These are phyloP conservation scores for Tetramorium parvispinum DNA, from an alignment of 1,140 invertebrate genomes.

Conservation along the genomic window DNA sequence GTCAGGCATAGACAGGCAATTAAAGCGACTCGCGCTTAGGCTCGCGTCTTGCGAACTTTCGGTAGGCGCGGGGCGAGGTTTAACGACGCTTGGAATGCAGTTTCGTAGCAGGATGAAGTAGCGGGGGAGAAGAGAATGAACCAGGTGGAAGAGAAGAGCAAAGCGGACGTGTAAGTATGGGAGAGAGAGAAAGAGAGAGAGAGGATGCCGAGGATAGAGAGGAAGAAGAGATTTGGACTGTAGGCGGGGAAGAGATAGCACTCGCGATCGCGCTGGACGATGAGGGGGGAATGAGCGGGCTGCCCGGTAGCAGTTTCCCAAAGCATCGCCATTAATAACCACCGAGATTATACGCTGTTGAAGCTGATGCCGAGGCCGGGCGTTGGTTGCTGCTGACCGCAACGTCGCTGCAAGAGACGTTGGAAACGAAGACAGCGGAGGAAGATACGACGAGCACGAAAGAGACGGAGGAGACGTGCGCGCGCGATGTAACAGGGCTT, in stretches of 20 bases:
- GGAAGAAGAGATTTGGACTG: conserved; percentile 45
- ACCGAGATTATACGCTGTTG: conserved; percentile 84
- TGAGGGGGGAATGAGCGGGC: conserved; percentile 67
- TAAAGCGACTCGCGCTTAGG: conserved; percentile 68
- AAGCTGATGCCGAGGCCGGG: conserved; percentile 47
- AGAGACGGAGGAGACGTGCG: conserved; percentile 25
- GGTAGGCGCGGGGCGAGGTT: conserved; percentile 65
- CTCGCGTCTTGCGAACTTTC: conserved; percentile 67
- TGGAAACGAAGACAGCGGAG: conserved; percentile 70
- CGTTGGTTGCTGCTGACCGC: conserved; percentile 62
- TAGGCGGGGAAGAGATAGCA: conserved; percentile 51
- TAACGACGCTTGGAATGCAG: conserved; percentile 79
- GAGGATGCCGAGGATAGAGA: conserved; percentile 46
- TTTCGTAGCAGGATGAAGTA: conserved; percentile 73
- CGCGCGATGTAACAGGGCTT: conserved; percentile 72
- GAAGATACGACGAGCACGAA: conserved; percentile 33
- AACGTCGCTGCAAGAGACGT: conserved; percentile 59
- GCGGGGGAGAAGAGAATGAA: conserved; percentile 58
- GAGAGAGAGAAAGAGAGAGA: conserved; percentile 45
- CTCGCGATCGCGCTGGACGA: conserved; percentile 66
- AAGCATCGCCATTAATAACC: conserved; percentile 85
- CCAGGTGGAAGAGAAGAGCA: conserved; percentile 56
- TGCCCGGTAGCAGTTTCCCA: conserved; percentile 85
- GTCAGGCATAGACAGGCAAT: conserved; percentile 71
- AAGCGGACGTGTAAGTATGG: conserved; percentile 58